Evolutionary conservation across 2,113 vertebrate genomes (phyloP).

Genomic region (Eulacestoma nigropectus): DNA sequence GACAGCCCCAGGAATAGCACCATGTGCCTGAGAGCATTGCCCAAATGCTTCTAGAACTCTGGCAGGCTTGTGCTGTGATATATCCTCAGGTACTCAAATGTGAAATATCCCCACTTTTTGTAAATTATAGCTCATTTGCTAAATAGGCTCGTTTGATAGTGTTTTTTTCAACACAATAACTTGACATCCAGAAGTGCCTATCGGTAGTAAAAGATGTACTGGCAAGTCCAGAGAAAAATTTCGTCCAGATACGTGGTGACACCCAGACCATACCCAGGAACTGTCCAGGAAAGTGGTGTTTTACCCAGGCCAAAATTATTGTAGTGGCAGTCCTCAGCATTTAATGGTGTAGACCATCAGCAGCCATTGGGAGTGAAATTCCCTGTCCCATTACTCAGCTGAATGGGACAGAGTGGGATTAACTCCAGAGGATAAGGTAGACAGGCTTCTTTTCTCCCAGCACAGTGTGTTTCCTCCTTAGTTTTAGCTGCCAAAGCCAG

Average conservation of each 20-base stretch:
- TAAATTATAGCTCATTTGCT: neutral
- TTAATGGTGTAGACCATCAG: neutral
- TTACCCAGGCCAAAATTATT: neutral
- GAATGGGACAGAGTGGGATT: neutral
- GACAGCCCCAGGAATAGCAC: neutral
- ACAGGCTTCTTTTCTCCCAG: neutral
- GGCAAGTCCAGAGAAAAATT: neutral
- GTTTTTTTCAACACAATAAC: neutral
- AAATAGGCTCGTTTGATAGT: neutral
- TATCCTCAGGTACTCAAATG: neutral
- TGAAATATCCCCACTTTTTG: neutral
- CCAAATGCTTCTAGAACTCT: neutral
- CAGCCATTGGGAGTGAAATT: rapidly evolving
- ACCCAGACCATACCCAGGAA: neutral
- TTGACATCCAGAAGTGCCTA: neutral
- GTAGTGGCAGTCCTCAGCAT: neutral
- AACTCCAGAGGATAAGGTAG: neutral
- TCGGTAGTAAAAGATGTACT: neutral
- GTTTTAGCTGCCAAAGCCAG: neutral
- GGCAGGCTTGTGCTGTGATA: neutral
- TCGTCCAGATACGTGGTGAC: neutral
- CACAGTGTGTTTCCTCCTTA: neutral
- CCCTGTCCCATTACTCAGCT: neutral
- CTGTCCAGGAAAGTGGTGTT: neutral
- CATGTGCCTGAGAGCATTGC: neutral